phyloP scores from a whole-genome alignment of 1,140 invertebrate genomes.

The Tetragonula clypearis region DNA sequence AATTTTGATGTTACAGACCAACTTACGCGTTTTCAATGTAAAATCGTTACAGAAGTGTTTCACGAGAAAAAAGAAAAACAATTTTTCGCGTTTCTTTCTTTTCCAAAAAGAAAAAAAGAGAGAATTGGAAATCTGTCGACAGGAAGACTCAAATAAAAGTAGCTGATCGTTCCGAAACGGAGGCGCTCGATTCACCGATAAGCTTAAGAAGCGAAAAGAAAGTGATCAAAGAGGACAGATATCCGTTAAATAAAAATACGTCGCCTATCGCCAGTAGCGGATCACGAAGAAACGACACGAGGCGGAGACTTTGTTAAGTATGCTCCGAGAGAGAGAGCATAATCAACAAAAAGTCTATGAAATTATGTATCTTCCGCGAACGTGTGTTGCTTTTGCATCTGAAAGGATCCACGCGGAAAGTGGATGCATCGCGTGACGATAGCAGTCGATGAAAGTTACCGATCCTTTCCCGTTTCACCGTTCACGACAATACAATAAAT shows the following conservation, averaged over 20 bases:
- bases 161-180: not conserved
- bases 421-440: constrained; percentile 43
- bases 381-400: constrained; percentile 19
- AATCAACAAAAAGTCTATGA: not conserved
- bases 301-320: too few relatives aligned
- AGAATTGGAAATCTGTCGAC: not conserved
- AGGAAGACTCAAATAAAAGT: not conserved
- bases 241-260: not conserved
- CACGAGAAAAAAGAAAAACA: too few relatives aligned
- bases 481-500: constrained; percentile 48
- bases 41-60: not conserved
- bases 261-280: not conserved
- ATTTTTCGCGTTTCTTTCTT: too few relatives aligned
- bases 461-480: constrained; percentile 60
- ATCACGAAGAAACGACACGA: too few relatives aligned
- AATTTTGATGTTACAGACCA: too few relatives aligned
- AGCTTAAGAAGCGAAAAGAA: constrained; percentile 26
- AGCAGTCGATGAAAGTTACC: constrained; percentile 57
- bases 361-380: not conserved
- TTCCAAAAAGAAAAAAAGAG: not conserved
- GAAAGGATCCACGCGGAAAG: constrained; percentile 57
- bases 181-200: not conserved
- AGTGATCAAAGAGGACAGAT: not conserved
- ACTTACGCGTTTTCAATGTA: too few relatives aligned
- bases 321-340: not conserved